Conservation (phyloP, 2,888 invertebrate species). For the Pheosia tremula region DNA sequence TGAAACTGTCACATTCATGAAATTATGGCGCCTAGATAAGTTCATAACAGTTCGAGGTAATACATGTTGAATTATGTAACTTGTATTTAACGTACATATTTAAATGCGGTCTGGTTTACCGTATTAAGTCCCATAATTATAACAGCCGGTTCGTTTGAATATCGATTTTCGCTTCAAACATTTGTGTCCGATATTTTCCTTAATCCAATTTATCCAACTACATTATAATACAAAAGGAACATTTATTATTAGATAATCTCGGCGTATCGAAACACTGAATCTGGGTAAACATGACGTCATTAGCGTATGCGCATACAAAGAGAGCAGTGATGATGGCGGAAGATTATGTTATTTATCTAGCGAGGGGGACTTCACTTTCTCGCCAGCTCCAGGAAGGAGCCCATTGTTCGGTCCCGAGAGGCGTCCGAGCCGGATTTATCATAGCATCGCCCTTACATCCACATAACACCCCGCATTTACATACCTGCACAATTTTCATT, state of each 20-base stretch:
- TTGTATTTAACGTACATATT: too few relatives aligned
- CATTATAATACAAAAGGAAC: constrained; percentile 48
- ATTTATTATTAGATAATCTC: constrained; percentile 48
- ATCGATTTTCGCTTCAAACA: background rate
- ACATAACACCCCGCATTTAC: constrained; percentile 53
- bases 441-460: constrained; percentile 40
- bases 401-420: constrained; percentile 60
- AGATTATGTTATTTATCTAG: constrained; percentile 62
- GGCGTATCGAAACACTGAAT: constrained; percentile 45
- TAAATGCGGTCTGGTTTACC: too few relatives aligned
- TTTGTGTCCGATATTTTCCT: constrained; percentile 8
- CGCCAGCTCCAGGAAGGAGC: constrained; percentile 49
- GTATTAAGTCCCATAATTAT: too few relatives aligned
- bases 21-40: background rate
- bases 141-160: background rate
- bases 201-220: constrained; percentile 19
- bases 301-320: constrained; percentile 60
- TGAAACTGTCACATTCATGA: constrained; percentile 16
- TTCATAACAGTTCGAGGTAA: too few relatives aligned
- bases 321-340: constrained; percentile 32
- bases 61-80: too few relatives aligned
- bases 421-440: constrained; percentile 48
- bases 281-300: constrained; percentile 46
- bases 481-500: constrained; percentile 58
- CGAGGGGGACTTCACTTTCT: constrained; percentile 56